phyloP scores from a whole-genome alignment of 2,113 vertebrate genomes.

The Cephalopholis sonnerati region DNA sequence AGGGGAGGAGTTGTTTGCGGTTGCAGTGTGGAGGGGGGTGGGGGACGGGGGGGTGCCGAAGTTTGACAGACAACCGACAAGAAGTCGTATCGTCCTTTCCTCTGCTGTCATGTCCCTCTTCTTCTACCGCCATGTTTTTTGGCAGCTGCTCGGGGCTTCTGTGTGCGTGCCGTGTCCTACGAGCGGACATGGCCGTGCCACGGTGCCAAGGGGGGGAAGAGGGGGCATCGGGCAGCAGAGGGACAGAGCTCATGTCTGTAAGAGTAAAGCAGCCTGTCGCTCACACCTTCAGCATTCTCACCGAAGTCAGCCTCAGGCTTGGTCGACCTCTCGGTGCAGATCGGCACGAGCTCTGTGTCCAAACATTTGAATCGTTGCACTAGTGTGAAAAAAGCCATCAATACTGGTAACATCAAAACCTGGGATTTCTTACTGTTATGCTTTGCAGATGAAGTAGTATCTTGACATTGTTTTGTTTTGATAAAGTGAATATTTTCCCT shows the following conservation, averaged over 20 bases:
- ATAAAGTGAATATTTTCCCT: too few relatives aligned
- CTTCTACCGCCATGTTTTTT: neutral
- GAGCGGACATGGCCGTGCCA: slow-evolving; percentile 3
- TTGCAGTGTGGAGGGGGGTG: neutral
- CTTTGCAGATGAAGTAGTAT: too few relatives aligned
- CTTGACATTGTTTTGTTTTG: neutral
- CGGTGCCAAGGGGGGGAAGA: neutral
- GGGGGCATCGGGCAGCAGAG: neutral
- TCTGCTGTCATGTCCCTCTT: slow-evolving; percentile 20
- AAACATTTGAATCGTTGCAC: slow-evolving; percentile 21
- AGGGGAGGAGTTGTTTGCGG: neutral
- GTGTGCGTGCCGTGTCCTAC: neutral
- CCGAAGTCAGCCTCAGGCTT: slow-evolving; percentile 18
- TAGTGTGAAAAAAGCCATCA: slow-evolving; percentile 14
- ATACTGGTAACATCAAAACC: slow-evolving; percentile 12
- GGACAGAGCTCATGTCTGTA: slow-evolving; percentile 21
- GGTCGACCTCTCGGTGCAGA: neutral
- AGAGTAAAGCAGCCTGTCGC: slow-evolving; percentile 17
- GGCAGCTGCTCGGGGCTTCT: slow-evolving; percentile 27
- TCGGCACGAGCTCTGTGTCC: slow-evolving; percentile 10
- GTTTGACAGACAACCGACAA: slow-evolving; percentile 2
- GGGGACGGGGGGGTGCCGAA: neutral
- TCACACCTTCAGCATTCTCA: slow-evolving; percentile 31
- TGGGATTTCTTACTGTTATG: neutral
- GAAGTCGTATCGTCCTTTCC: neutral